Percentiles rank a stretch among this genome's conserved stretches.
Evolutionary conservation across 2,888 invertebrate species (phyloP).

Genomic region (Dermolepida albohirtum): DNA sequence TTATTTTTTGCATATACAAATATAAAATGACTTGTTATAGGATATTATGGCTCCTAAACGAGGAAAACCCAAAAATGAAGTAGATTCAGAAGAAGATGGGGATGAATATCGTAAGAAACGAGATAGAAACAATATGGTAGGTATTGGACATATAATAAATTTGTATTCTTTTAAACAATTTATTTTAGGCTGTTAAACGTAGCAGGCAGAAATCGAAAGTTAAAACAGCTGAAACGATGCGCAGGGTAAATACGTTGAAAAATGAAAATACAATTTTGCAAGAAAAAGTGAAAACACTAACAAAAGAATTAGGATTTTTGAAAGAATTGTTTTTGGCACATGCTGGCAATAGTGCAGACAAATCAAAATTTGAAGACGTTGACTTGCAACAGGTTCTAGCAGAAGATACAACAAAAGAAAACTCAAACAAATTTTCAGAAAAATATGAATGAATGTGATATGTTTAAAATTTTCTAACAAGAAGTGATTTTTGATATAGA

Average conservation of each 20-base stretch:
- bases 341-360: constrained; percentile 72
- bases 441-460: constrained; percentile 19
- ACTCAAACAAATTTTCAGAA: constrained; percentile 5
- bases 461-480: background rate
- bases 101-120: constrained; percentile 78
- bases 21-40: constrained; percentile 25
- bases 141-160: constrained; percentile 12
- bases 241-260: constrained; percentile 79
- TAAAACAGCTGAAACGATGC: constrained; percentile 81
- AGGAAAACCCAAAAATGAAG: constrained; percentile 64
- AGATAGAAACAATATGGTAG: constrained; percentile 83
- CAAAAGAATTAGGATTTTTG: constrained; percentile 82
- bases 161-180: background rate
- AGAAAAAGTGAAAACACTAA: constrained; percentile 84
- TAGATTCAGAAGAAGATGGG: constrained; percentile 75
- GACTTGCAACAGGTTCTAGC: constrained; percentile 71
- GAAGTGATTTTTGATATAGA: constrained; percentile 3
- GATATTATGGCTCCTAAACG: constrained; percentile 57
- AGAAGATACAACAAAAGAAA: constrained; percentile 60
- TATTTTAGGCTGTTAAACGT: constrained; percentile 80
- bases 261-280: constrained; percentile 84
- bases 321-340: constrained; percentile 86
- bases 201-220: constrained; percentile 83
- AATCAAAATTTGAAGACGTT: constrained; percentile 69
- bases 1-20: too few relatives aligned